Evolutionary conservation across 1,140 invertebrate species (phyloP), one percentile per base, ranked within the genome.

Genomic region (Gryon sp.): DNA sequence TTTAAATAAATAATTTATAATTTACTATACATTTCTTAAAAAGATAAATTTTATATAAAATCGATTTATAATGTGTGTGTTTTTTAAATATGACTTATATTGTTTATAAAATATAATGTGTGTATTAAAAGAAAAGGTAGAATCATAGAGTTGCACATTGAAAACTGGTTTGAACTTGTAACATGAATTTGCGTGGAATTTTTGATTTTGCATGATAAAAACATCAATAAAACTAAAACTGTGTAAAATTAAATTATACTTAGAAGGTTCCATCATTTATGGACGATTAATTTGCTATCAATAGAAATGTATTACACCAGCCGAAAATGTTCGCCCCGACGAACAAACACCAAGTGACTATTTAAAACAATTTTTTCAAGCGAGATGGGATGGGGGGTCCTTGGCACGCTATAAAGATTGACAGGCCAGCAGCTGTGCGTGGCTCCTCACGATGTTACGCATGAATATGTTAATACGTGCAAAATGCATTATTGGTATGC

Each of bases 401-500:
- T 63, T 50, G 48, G 28, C 4, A 15, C 43, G 38, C 14, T 55
- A 52, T 36, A 63, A 68, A 46, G 55, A 73, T 57, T 73, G 66
- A 73, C 69, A 72, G 50, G 24, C 55, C 12, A 8, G 50, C 75
- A 78, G 75, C 68, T 78, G 75, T 73, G 55, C 57, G 60, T 68
- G 41, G 62, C 57, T 78, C 40, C 41, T 72, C 75, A 12, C 63
- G 59, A 73, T 55, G 75, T 68, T 68, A 78, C 68, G 69, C 76
- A 78, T 74, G 76, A 78, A 78, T 78, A 78, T 78, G 76, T 73
- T 78, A 78, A 78, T 73, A 66, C 32, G 46, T 50, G 72, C 62
- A 40, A 72, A 66, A 62, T 14, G 43, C 55, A 68, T 73, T 78
- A 72, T 57, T 59, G 43, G 45, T 32, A 22, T 24, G 24, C 43